Base-by-base conservation (phyloP, 2,888 invertebrate genomes). In the Diarsia dahlii region DNA sequence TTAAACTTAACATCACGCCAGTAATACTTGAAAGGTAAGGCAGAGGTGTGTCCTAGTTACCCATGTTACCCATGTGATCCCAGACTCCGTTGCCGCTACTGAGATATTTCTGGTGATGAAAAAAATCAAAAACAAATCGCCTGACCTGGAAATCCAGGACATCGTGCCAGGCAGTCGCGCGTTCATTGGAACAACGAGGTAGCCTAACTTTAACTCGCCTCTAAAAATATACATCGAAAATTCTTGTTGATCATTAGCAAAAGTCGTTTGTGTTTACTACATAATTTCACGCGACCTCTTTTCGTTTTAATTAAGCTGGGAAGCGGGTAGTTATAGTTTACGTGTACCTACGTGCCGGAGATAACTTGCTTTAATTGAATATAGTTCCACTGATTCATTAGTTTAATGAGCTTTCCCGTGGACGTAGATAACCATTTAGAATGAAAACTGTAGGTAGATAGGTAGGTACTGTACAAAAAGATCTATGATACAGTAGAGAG, bases 231-330 rank as follows among this genome's bases (percentile, higher is more conserved):
- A 69, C 78, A 84, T 79, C 75, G 77, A 66, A 71, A 85, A 70
- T 76, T 77, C 65, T 68, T 79, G 71, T 83, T 78, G 71, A 79
- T 81, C 78, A 82, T 87, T 87, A 82, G 82, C 64, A 46, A 81
- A 84, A 84, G 68, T 64, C 66, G 71, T 78, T 81, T 86, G 80
- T 84, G 52, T 80, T 80, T 63, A 71, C 76, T 71, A 70, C 66
- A 76, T 80, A 78, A 87, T 84, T 82, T 84, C 77, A 74, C 76
- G 67, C 82, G 90, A 89, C 88, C 88, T 89, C 88, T 88, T 89
- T 91, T 86, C 85, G 76, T 84, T 90, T 85, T 90, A 90, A 91
- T 91, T 90, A 89, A 89, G 76, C 76, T 72, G 80, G 84, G 80
- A 86, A 89, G 87, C 82, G 80, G 82, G 78, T 78, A 74, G 54